phyloP scores from a whole-genome alignment of 2,113 vertebrate genomes.

The Propithecus coquereli region DNA sequence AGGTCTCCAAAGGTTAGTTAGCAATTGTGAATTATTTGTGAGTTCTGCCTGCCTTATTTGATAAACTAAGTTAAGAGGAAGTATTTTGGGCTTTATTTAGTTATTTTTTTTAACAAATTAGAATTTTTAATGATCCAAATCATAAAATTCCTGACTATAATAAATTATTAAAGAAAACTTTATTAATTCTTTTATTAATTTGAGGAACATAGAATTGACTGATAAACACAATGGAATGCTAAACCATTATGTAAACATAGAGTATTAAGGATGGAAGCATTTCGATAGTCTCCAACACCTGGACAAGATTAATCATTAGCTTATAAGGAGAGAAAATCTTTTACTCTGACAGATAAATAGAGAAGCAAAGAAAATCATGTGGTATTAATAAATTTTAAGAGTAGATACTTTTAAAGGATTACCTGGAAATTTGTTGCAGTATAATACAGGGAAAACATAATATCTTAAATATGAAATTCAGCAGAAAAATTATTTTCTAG shows the following conservation, averaged over 20 bases:
- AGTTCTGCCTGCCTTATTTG: not conserved
- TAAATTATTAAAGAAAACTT: not conserved
- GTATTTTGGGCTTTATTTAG: not conserved
- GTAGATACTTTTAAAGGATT: not conserved
- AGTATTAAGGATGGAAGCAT: not conserved
- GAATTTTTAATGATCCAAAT: not conserved
- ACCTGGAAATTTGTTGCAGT: not conserved
- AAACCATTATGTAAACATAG: not conserved
- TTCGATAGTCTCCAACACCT: not conserved
- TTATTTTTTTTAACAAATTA: not conserved
- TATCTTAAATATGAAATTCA: not conserved
- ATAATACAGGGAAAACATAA: not conserved
- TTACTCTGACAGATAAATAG: not conserved
- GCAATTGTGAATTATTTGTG: not conserved
- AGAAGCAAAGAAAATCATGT: not conserved
- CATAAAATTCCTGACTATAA: not conserved
- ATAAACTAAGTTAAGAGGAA: not conserved
- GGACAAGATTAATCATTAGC: not conserved
- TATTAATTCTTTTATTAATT: not conserved
- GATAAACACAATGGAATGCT: not conserved
- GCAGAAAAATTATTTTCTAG: not conserved
- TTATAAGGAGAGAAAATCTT: not conserved
- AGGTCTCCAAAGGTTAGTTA: not conserved
- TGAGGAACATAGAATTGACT: not conserved
- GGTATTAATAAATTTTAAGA: not conserved